Base-by-base conservation (phyloP, 2,888 invertebrate species). In the Noctua fimbriata region DNA sequence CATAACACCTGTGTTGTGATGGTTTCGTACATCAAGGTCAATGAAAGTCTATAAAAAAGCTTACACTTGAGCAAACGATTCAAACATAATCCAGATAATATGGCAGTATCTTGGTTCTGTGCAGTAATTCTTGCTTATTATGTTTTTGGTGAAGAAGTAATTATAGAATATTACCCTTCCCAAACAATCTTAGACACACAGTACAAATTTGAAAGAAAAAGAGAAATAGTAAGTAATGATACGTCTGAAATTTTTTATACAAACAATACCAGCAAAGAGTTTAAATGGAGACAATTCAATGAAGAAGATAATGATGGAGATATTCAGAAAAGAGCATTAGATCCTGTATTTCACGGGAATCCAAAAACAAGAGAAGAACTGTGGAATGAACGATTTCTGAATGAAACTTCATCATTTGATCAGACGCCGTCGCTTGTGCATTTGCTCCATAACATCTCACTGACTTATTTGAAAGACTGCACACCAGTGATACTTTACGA, bases 401-500 rank as follows among this genome's bases (percentile, higher is more conserved):
- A 97, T 52, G 92, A 95, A 88, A 92, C 85, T 65, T 71, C 84
- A 47, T 91, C 86, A 18, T 96, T 94, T 67, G 97, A 97, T 83
- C 97, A 98, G 93, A 96, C 95, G 0, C 92, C 95, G n/a, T 98
- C 98, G 0, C 93, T 98, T 18, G 97, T 98, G 2, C 94, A 94
- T 70, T 94, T 98, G 24, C 90, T 98, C 10, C 97, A 97, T 81
- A 97, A 97, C 89, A 96, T 98, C 60, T 97, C 97, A 1, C 71
- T 94, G 1, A 96, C 97, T 16, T 97, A 98, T 93, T 92, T 98
- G 47, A 94, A 93, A n/a, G 97, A 97, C 78, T 98, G 98, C 89
- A 97, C 97, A 1, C 97, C 98, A 2, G 96, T 98, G 4, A 96
- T 98, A 81, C 96, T 98, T n/a, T 98, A 98, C 87, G 98, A 98